Evolutionary conservation across 2,113 vertebrate species (phyloP).

Genomic region (Sinocyclocheilus anophthalmus): DNA sequence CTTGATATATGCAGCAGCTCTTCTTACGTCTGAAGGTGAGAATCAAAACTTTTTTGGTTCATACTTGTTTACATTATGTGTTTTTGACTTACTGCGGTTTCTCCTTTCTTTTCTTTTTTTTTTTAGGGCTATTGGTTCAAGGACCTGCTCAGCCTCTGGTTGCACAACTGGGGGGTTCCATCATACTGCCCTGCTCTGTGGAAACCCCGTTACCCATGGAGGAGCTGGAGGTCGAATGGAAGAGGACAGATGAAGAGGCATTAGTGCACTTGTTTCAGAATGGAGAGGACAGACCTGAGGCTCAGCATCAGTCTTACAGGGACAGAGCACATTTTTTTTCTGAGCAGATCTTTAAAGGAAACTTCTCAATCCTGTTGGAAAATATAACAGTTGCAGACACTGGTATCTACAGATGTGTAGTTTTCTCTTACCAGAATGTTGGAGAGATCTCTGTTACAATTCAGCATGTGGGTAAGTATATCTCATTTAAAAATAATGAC

Average conservation of each 20-base stretch:
- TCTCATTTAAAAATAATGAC: too few relatives aligned
- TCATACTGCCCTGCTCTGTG: constrained; percentile 47
- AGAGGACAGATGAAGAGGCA: constrained; percentile 33
- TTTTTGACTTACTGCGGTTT: too few relatives aligned
- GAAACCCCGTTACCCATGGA: constrained; percentile 39
- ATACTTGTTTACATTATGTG: neutral
- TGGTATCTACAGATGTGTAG: constrained; percentile 47
- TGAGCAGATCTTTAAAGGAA: constrained; percentile 41
- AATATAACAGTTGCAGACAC: constrained; percentile 32
- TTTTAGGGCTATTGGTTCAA: constrained; percentile 26
- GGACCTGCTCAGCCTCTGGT: constrained; percentile 30
- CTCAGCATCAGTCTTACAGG: constrained; percentile 41
- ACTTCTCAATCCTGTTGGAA: constrained; percentile 51
- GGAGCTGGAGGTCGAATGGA: constrained; percentile 50
- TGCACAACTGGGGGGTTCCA: constrained; percentile 19
- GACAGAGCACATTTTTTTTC: constrained; percentile 33
- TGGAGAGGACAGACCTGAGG: constrained; percentile 39
- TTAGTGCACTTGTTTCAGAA: constrained; percentile 48
- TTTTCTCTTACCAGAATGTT: constrained; percentile 10
- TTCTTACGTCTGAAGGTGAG: constrained; percentile 9
- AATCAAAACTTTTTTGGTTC: neutral
- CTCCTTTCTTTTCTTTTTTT: neutral
- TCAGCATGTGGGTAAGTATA: constrained; percentile 16
- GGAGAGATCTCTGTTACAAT: constrained; percentile 34
- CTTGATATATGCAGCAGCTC: neutral